Conservation (phyloP, 1,140 invertebrate species). For the Lasioglossum baleicum region DNA sequence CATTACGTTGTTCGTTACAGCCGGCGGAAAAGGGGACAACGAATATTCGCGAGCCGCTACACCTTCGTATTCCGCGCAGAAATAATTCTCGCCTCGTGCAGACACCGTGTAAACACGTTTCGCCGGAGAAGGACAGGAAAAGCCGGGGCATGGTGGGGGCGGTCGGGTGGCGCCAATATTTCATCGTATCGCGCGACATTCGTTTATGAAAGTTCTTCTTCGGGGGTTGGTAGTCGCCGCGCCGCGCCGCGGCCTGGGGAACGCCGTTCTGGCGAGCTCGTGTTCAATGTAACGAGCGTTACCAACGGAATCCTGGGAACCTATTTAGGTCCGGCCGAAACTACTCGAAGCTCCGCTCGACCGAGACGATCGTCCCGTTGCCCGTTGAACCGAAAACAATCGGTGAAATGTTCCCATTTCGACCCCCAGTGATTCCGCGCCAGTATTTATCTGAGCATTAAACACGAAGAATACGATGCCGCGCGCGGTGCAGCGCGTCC, state of each 20-base stretch:
- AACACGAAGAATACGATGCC: neutral
- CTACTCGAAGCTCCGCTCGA: conserved; percentile 23
- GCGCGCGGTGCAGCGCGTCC: too few relatives aligned
- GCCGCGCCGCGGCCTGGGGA: too few relatives aligned
- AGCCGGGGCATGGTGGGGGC: neutral
- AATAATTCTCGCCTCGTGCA: conserved; percentile 48
- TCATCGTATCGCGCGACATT: conserved; percentile 70
- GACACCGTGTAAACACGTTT: conserved; percentile 44
- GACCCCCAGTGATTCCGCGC: conserved; percentile 21
- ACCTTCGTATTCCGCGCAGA: conserved; percentile 29
- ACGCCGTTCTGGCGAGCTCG: too few relatives aligned
- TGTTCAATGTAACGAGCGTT: conserved; percentile 40
- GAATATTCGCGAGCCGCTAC: neutral
- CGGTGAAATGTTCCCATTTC: conserved; percentile 36
- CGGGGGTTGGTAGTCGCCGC: conserved; percentile 21
- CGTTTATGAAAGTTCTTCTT: conserved; percentile 72
- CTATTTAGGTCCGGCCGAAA: conserved; percentile 43
- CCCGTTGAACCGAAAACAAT: conserved; percentile 45
- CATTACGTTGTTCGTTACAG: too few relatives aligned
- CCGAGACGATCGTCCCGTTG: conserved; percentile 35
- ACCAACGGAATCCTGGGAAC: neutral
- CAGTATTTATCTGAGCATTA: conserved; percentile 37
- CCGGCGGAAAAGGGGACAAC: neutral
- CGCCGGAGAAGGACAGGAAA: conserved; percentile 13
- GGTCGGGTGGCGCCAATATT: conserved; percentile 62